Percentiles rank a stretch among this genome's conserved stretches.
Conservation (phyloP, 1,140 invertebrate species). For the Triops longicaudatus region DNA sequence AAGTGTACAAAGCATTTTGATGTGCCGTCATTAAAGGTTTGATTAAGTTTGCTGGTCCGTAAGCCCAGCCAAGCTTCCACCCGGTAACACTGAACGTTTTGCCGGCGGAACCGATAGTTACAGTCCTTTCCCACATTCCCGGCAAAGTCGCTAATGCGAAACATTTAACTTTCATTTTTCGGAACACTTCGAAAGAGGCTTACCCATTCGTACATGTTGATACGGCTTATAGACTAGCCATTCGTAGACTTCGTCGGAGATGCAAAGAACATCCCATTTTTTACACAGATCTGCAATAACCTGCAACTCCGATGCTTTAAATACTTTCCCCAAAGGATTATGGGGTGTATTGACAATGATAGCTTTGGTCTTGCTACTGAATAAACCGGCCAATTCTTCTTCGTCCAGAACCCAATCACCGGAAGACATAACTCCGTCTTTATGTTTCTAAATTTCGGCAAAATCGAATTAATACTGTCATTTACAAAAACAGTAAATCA, state of each 20-base stretch:
- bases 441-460: conserved; percentile 25
- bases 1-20: conserved; percentile 90
- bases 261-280: conserved; percentile 82
- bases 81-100: conserved; percentile 97
- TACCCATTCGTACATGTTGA: conserved; percentile 83
- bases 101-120: conserved; percentile 94
- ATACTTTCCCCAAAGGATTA: conserved; percentile 90
- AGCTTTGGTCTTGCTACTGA: conserved; percentile 85
- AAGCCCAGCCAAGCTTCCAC: conserved; percentile 96
- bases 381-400: conserved; percentile 69
- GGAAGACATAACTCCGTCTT: conserved; percentile 43
- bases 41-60: conserved; percentile 73
- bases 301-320: conserved; percentile 47
- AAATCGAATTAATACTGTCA: background rate
- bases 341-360: conserved; percentile 94
- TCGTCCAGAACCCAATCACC: conserved; percentile 84
- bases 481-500: background rate
- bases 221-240: conserved; percentile 84
- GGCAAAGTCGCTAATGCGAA: conserved; percentile 69
- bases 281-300: conserved; percentile 78
- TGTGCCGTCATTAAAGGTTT: conserved; percentile 76
- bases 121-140: conserved; percentile 95
- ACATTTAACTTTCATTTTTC: background rate
- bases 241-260: conserved; percentile 97
- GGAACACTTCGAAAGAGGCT: conserved; percentile 31